These are phyloP conservation scores for Callaeas wilsoni DNA, from an alignment of 2,113 vertebrate species.

Conservation along the genomic window DNA sequence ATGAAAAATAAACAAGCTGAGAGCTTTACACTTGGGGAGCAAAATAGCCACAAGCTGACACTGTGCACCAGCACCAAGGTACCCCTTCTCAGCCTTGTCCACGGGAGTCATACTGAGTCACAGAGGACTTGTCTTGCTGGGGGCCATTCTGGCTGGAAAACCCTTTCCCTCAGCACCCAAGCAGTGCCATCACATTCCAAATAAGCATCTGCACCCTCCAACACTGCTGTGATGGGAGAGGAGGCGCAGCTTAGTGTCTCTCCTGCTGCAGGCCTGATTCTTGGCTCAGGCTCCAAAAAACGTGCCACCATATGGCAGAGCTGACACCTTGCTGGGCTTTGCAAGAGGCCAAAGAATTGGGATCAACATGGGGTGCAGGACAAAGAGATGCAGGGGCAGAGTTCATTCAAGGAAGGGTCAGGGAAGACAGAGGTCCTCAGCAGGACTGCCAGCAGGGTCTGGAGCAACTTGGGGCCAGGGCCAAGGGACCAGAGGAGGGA, in stretches of 20 bases:
- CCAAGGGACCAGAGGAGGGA: neutral
- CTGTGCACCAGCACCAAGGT: neutral
- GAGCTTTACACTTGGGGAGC: neutral
- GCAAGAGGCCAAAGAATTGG: neutral
- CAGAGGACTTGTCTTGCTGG: neutral
- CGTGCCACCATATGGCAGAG: fast-evolving
- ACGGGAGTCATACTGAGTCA: neutral
- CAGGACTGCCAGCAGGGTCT: neutral
- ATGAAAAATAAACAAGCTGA: conserved; percentile 33
- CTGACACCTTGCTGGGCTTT: neutral
- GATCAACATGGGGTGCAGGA: neutral
- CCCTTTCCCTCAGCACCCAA: neutral
- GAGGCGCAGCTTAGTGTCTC: neutral
- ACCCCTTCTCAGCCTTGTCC: neutral
- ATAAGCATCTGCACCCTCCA: neutral
- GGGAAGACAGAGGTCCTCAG: neutral
- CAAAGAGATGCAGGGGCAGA: neutral
- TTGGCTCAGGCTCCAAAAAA: neutral
- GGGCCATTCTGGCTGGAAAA: neutral
- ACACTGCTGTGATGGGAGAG: neutral
- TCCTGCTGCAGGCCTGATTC: neutral
- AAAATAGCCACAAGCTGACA: neutral
- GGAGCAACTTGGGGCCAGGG: fast-evolving
- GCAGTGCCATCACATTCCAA: neutral
- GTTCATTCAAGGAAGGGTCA: neutral